These are phyloP conservation scores for Archivesica marissinica DNA, from an alignment of 1,140 invertebrate species.

Conservation along the genomic window DNA sequence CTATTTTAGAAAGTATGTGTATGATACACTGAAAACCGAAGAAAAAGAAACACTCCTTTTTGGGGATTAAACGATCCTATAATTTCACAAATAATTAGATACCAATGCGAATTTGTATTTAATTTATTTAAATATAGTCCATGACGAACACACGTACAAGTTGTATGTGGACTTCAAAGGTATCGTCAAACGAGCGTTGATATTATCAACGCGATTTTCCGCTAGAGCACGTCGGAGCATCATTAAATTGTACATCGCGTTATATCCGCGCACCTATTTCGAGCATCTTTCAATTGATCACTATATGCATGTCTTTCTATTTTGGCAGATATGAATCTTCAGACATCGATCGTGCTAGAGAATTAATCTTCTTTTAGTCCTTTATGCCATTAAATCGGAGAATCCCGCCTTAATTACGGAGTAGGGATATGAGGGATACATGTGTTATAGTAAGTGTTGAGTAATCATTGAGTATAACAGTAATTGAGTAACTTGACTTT, in stretches of 20 bases:
- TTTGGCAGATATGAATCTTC: conserved; percentile 7
- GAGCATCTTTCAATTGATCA: neutral
- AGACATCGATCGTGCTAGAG: neutral
- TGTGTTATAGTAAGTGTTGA: too few relatives aligned
- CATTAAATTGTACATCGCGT: conserved; percentile 11
- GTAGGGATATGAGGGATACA: neutral
- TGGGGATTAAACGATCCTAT: neutral
- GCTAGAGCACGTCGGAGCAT: conserved; percentile 5
- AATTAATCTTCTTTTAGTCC: neutral
- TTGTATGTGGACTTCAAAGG: neutral
- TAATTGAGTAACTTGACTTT: too few relatives aligned
- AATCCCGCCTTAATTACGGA: conserved; percentile 7
- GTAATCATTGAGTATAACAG: too few relatives aligned
- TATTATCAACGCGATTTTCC: conserved; percentile 7
- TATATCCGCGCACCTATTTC: conserved; percentile 6
- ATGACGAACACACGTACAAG: neutral
- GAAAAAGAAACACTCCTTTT: too few relatives aligned
- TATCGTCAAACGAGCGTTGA: neutral
- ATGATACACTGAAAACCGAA: too few relatives aligned
- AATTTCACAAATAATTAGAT: neutral
- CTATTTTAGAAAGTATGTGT: neutral
- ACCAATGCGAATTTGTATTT: neutral
- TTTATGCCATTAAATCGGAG: neutral
- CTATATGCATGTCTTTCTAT: neutral
- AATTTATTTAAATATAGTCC: neutral